Evolutionary conservation across 2,888 invertebrate genomes (phyloP), one percentile per base, ranked within the genome.

Genomic region (Nemoura dubitans): DNA sequence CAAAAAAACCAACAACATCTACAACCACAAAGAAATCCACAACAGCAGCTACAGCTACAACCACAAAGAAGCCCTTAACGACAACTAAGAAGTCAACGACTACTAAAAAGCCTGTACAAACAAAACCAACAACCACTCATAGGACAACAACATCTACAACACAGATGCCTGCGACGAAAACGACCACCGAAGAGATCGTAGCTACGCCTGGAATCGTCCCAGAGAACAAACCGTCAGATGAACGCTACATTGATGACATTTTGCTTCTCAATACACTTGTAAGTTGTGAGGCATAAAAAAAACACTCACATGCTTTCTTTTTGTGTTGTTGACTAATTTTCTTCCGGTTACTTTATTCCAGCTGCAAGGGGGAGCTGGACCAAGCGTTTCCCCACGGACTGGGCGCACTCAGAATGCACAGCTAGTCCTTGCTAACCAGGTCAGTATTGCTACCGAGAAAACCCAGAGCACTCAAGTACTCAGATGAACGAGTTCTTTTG

Each of bases 1-100:
- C 89, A 16, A 89, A 89, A 27, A 89, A 89, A 85, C 89, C 89
- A 87, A 87, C 89, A 16, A 89, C 90, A 27, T 90, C 89, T 88
- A 77, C 90, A 91, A 42, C 87, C 0, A 43, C 29, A 85, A 42
- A 42, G 3, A 83, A 82, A 6, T 27, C 78, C 0, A 87, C 89
- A 30, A 87, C 87, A 25, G 87, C 83, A 0, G 29, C 82, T 0
- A 88, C 88, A 10, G 84, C 88, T 2, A 80, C 88, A 21, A 87
- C 88, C 27, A 86, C 84, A 0, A 88, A 86, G 2, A 87, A 86
- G 26, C 84, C 88, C 0, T 83, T 86, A 86, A 86, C 88, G 27
- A 81, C 81, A 27, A 81, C 81, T 30, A 30, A 30, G 26, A 78
- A 78, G 77, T 77, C 80, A 27, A 29, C 81, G 30, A 36, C 36